Evolutionary conservation across 1,140 invertebrate species (phyloP), one percentile per base, ranked within the genome.

Genomic region (Drosophila lacertosa): DNA sequence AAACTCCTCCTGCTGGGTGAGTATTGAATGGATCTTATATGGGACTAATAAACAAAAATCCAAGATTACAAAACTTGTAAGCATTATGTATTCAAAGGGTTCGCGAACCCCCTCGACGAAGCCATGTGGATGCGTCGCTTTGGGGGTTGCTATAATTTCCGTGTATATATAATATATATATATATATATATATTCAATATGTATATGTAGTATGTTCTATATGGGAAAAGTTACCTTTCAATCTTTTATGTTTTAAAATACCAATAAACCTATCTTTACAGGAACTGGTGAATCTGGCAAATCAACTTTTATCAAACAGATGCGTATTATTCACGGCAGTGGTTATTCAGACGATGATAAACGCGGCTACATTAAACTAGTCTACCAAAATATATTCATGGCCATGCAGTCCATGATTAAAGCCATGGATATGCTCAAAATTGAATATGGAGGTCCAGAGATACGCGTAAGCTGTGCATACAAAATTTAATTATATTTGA

Each of bases 371-470:
- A 99, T 99, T 90, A 99, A 99, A 93, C 95, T 99, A 84, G 98
- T 99, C 35, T 99, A 98, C 93, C 99, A 99, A 94, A 99, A 99
- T 93, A 99, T 99, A 92, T 99, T 99, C 93, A 99, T 99, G 98
- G 98, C 99, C 69, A 99, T 99, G 98, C 98, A 99, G 93, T 97
- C 97, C 91, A 99, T 99, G 98, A 99, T 99, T 88, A 95, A 98
- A 83, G 99, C 98, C 79, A 99, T 99, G 98, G 98, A 99, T 91
- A 95, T 99, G 89, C 95, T 99, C 83, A 98, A 97, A 94, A 99
- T 99, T 91, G 95, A 96, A 91, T 99, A 99, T 92, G 96, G 95
- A 74, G 95, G 97, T 91, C 94, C 95, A 76, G 94, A 95, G 89
- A 98, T 97, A 93, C 94, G 94, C 92, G 97, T 98, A 93, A 95